Evolutionary conservation across 2,113 vertebrate species (phyloP).

Genomic region (Scartelaos histophorus): DNA sequence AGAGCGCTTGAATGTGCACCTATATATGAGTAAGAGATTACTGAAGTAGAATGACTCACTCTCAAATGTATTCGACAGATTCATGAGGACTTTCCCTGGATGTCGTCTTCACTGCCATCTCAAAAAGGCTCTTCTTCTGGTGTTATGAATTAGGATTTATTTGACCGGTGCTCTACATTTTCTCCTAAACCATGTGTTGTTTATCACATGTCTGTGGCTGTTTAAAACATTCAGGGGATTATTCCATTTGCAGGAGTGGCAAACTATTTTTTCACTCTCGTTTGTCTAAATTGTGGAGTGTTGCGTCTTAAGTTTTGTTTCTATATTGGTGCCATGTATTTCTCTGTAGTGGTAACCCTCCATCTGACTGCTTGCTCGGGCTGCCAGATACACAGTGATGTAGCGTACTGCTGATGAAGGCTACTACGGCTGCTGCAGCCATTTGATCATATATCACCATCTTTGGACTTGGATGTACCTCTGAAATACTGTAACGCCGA

Average conservation of each 20-base stretch:
- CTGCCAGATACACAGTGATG: conserved; percentile 69
- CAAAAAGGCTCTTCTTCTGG: conserved; percentile 31
- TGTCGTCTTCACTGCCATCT: conserved; percentile 47
- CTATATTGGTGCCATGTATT: conserved; percentile 65
- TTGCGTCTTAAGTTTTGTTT: conserved; percentile 50
- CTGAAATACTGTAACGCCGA: conserved; percentile 35
- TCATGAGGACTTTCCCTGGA: conserved; percentile 65
- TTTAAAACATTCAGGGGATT: conserved; percentile 18
- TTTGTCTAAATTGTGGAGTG: conserved; percentile 58
- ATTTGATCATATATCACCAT: conserved; percentile 64
- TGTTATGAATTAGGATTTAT: conserved; percentile 43
- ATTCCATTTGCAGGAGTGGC: conserved; percentile 48
- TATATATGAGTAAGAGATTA: conserved; percentile 61
- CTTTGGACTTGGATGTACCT: conserved; percentile 48
- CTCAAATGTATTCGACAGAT: conserved; percentile 59
- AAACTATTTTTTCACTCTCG: conserved; percentile 35
- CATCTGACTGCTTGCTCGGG: conserved; percentile 68
- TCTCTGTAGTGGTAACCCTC: conserved; percentile 64
- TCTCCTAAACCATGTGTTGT: conserved; percentile 44
- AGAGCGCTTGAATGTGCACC: conserved; percentile 36
- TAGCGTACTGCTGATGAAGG: conserved; percentile 56
- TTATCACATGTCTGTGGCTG: conserved; percentile 42
- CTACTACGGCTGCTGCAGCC: conserved; percentile 55
- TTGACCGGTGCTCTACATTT: conserved; percentile 34
- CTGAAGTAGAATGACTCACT: conserved; percentile 60